Conservation (phyloP, 2,888 invertebrate species). For the Plutella xylostella region DNA sequence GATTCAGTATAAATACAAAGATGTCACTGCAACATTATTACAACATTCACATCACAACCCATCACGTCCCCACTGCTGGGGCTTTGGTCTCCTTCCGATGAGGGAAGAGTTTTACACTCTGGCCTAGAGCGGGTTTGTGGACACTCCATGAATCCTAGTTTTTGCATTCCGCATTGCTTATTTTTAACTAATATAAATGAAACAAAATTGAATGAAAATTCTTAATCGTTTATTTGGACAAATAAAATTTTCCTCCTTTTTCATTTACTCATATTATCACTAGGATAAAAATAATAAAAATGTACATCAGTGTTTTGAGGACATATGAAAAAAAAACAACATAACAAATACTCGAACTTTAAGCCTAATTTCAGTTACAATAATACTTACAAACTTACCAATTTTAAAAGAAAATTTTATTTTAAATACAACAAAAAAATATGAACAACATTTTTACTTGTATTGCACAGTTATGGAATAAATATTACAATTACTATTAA, state of each 20-base stretch:
- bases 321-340: slow-evolving; percentile 41
- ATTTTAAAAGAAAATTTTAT: slow-evolving; percentile 48
- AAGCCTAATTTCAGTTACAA: slow-evolving; percentile 37
- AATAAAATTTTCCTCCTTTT: slow-evolving; percentile 41
- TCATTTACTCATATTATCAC: slow-evolving; percentile 37
- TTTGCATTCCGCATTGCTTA: no score
- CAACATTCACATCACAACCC: no score
- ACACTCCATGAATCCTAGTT: no score
- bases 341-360: slow-evolving; percentile 52
- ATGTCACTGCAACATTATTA: no score
- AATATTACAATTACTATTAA: slow-evolving; percentile 41
- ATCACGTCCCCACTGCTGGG: no score
- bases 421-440: slow-evolving; percentile 47
- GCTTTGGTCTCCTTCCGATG: no score
- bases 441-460: slow-evolving; percentile 46
- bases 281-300: slow-evolving; percentile 37
- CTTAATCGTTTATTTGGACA: slow-evolving; percentile 64
- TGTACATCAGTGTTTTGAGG: slow-evolving; percentile 27
- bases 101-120: no score
- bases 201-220: slow-evolving; percentile 44
- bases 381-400: slow-evolving; percentile 57
- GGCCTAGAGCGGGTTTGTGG: no score
- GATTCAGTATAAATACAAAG: no score
- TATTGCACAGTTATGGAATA: slow-evolving; percentile 64
- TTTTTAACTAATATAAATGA: slow-evolving; percentile 27